Percentiles rank a stretch among this genome's conserved stretches.
Conservation (phyloP, 2,113 vertebrate species). For the Chloebia gouldiae region DNA sequence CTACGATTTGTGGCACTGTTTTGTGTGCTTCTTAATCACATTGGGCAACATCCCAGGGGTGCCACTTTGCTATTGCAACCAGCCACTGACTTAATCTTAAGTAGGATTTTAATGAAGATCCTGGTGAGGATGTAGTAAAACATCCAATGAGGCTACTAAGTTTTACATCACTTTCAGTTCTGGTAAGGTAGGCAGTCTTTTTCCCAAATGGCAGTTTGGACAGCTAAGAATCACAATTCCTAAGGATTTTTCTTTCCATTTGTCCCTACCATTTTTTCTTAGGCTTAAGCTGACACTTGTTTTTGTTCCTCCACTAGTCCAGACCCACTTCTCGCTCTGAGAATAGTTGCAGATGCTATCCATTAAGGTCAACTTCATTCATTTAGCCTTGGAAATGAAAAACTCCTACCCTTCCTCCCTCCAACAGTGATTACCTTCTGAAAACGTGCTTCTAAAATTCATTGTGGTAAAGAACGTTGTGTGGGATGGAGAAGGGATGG, state of each 20-base stretch:
- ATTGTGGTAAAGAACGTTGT: neutral
- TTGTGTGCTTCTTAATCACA: neutral
- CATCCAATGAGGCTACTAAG: neutral
- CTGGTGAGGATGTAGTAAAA: neutral
- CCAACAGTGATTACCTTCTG: conserved; percentile 55
- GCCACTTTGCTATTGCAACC: neutral
- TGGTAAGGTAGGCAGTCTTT: neutral
- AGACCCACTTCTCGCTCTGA: conserved; percentile 1
- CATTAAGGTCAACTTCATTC: conserved; percentile 65
- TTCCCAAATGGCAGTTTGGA: neutral
- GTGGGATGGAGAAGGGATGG: neutral
- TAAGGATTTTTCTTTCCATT: neutral
- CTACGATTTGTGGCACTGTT: neutral
- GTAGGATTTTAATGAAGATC: conserved; percentile 32
- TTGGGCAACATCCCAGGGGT: neutral
- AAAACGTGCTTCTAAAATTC: conserved; percentile 57
- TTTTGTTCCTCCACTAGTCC: neutral
- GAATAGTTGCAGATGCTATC: conserved; percentile 70
- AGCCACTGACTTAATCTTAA: neutral
- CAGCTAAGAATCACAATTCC: neutral
- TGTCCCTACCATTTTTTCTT: neutral
- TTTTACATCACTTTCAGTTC: neutral
- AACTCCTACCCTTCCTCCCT: neutral
- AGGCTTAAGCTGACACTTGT: neutral
- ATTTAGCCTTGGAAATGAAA: conserved; percentile 62